These are phyloP conservation scores for Limnothrissa miodon DNA, from an alignment of 2,113 vertebrate species.

Conservation along the genomic window DNA sequence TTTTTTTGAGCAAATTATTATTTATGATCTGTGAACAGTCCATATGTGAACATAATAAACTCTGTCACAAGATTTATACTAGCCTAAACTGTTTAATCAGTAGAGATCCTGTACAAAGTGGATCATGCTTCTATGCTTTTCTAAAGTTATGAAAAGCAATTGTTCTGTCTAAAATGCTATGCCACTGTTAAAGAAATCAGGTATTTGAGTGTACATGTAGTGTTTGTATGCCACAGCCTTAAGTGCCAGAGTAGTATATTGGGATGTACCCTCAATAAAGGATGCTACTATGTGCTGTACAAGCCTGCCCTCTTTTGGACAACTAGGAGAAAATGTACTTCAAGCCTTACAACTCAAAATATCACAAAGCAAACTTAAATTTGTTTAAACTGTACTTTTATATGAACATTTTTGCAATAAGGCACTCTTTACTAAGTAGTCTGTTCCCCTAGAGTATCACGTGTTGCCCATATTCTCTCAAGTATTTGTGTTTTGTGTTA, in stretches of 20 bases:
- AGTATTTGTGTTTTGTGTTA: too few relatives aligned
- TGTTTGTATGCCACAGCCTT: too few relatives aligned
- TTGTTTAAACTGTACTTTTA: too few relatives aligned
- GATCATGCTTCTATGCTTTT: neutral
- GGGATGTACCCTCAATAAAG: too few relatives aligned
- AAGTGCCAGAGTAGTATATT: too few relatives aligned
- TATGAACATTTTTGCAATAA: too few relatives aligned
- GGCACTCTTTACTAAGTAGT: too few relatives aligned
- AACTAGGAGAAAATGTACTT: neutral
- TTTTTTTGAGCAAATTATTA: neutral
- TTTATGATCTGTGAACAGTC: neutral
- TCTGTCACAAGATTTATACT: neutral
- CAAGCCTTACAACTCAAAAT: too few relatives aligned
- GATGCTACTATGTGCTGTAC: neutral
- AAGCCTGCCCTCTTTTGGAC: neutral
- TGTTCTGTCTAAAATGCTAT: neutral
- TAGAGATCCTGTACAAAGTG: neutral
- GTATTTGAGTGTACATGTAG: too few relatives aligned
- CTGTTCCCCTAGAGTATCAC: too few relatives aligned
- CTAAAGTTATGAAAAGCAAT: neutral
- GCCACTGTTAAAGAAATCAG: neutral
- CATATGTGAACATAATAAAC: neutral
- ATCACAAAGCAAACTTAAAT: too few relatives aligned
- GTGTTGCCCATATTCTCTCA: too few relatives aligned
- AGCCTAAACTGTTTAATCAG: neutral